These are phyloP conservation scores for Coendou prehensilis DNA, from an alignment of 2,797 vertebrate genomes.

Conservation along the genomic window DNA sequence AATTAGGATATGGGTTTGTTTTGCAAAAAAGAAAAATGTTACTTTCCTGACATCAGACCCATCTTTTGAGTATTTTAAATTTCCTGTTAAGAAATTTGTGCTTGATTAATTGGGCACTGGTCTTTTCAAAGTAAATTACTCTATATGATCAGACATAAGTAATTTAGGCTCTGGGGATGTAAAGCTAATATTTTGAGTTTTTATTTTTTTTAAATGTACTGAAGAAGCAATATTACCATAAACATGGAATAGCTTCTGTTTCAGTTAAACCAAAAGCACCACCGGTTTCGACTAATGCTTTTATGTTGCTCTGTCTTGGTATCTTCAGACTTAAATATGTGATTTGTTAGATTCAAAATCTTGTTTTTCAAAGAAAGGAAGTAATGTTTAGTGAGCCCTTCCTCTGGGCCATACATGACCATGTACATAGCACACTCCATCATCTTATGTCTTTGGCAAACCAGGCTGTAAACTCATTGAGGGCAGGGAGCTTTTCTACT, in stretches of 20 bases:
- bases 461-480: neutral
- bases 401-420: neutral
- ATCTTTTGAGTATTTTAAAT: neutral
- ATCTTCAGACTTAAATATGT: neutral
- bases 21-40: neutral
- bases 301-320: neutral
- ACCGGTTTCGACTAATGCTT: neutral
- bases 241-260: neutral
- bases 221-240: neutral
- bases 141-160: neutral
- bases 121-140: conserved; percentile 54
- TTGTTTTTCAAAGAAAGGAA: neutral
- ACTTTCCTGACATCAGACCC: neutral
- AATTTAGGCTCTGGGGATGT: conserved; percentile 24
- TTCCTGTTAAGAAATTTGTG: neutral
- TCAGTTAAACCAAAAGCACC: neutral
- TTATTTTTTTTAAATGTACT: neutral
- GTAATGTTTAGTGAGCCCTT: neutral
- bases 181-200: neutral
- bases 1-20: neutral
- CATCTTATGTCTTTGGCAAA: neutral
- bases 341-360: conserved; percentile 45
- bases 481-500: neutral
- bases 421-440: neutral
- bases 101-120: neutral